phyloP scores from a whole-genome alignment of 2,888 invertebrate genomes.

The Cryptocheilus praepositus region DNA sequence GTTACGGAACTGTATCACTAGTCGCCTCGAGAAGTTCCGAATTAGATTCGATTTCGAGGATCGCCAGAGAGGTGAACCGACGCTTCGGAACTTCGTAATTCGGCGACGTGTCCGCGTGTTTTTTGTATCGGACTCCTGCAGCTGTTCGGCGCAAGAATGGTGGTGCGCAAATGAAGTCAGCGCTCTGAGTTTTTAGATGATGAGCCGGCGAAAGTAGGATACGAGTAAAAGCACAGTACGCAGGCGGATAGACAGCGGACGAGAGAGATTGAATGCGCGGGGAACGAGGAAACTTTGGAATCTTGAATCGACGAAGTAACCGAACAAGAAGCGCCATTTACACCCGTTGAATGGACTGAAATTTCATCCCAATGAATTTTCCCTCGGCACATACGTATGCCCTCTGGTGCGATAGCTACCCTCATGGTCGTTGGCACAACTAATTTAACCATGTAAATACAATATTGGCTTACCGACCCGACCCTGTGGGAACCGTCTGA shows the following conservation, averaged over 20 bases:
- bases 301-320: neutral
- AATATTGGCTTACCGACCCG: constrained; percentile 40
- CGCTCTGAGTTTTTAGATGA: no score
- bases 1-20: no score
- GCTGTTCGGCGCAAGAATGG: no score
- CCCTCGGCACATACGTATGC: neutral
- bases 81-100: no score
- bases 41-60: no score
- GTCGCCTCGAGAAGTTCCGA: no score
- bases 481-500: constrained; percentile 22
- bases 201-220: no score
- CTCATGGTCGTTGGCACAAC: constrained; percentile 30
- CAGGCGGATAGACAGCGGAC: neutral
- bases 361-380: constrained; percentile 38
- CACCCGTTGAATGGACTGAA: constrained; percentile 8
- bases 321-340: neutral
- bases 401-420: constrained; percentile 12
- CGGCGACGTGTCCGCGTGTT: no score
- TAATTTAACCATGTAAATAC: constrained; percentile 50
- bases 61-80: no score
- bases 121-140: no score
- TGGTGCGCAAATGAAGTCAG: no score
- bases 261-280: neutral
- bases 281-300: neutral
- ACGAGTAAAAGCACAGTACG: neutral